Conservation (phyloP, 1,140 invertebrate species). For the Pachyrhynchus sulphureomaculatus region DNA sequence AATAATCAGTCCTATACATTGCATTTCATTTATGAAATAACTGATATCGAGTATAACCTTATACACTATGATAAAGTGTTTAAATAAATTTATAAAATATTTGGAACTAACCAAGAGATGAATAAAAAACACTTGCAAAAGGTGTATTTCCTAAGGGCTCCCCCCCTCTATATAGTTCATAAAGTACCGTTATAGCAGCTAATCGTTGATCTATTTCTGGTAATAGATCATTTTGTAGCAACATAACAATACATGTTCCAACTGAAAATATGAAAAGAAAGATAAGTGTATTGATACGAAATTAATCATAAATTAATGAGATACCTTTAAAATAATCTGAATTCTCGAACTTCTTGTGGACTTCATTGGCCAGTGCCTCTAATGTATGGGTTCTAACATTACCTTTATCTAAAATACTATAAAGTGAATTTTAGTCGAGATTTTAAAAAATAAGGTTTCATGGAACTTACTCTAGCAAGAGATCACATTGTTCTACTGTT, state of each 20-base stretch:
- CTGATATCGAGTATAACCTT: too few species aligned
- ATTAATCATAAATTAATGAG: slow-evolving; percentile 32
- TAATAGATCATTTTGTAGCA: slow-evolving; percentile 74
- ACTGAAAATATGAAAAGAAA: slow-evolving; percentile 51
- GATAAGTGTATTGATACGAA: slow-evolving; percentile 13
- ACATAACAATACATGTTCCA: slow-evolving; percentile 63
- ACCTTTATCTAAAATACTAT: slow-evolving; percentile 64
- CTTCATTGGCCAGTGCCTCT: slow-evolving; percentile 64
- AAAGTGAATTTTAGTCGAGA: slow-evolving; percentile 11
- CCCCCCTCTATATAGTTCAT: slow-evolving; percentile 67
- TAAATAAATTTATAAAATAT: too few species aligned
- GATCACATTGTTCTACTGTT: slow-evolving; percentile 45
- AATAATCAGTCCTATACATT: too few species aligned
- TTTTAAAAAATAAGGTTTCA: background rate
- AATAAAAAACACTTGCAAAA: slow-evolving; percentile 69
- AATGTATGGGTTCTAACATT: slow-evolving; percentile 64
- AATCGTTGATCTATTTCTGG: slow-evolving; percentile 66
- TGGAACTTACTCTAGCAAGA: slow-evolving; percentile 43
- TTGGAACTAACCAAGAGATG: slow-evolving; percentile 64
- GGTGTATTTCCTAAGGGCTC: slow-evolving; percentile 69
- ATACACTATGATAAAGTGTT: too few species aligned
- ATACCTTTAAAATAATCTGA: slow-evolving; percentile 74
- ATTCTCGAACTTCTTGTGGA: slow-evolving; percentile 75
- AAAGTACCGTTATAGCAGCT: slow-evolving; percentile 66
- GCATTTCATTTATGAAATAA: too few species aligned